Evolutionary conservation across 2,888 invertebrate genomes (phyloP).

Genomic region (Ariolimax columbianus): DNA sequence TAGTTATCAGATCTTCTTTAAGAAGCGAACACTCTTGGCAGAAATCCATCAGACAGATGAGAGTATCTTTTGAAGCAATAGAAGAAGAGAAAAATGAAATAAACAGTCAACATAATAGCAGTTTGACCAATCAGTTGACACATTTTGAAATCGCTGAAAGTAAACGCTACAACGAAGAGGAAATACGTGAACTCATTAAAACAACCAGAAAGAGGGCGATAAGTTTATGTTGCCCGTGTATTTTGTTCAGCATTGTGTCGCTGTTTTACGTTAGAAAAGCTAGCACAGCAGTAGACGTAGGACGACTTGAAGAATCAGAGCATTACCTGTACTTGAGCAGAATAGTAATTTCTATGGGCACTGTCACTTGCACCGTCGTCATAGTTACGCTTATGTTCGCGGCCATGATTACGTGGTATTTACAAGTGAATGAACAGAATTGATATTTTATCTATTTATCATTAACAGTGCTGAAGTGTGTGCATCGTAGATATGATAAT

Average conservation of each 20-base stretch:
- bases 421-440: not conserved
- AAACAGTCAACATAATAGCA: too few relatives aligned
- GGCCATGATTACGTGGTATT: not conserved
- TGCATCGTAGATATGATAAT: not conserved
- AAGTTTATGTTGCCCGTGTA: not conserved
- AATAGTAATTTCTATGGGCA: not conserved
- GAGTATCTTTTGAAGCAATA: too few relatives aligned
- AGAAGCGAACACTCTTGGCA: too few relatives aligned
- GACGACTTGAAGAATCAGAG: not conserved
- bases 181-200: not conserved
- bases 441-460: not conserved
- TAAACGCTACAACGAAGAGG: too few relatives aligned
- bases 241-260: not conserved
- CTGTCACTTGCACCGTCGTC: not conserved
- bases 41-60: too few relatives aligned
- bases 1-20: too few relatives aligned
- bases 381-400: not conserved
- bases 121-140: too few relatives aligned
- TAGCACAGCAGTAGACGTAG: not conserved
- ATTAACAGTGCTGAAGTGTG: not conserved
- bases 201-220: not conserved
- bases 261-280: not conserved
- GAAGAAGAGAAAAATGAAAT: too few relatives aligned
- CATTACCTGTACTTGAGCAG: not conserved
- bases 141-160: too few relatives aligned